Percentiles rank a stretch among this genome's conserved stretches.
These are phyloP conservation scores for Hydrochoerus hydrochaeris DNA, from an alignment of 2,113 vertebrate genomes.

Conservation along the genomic window DNA sequence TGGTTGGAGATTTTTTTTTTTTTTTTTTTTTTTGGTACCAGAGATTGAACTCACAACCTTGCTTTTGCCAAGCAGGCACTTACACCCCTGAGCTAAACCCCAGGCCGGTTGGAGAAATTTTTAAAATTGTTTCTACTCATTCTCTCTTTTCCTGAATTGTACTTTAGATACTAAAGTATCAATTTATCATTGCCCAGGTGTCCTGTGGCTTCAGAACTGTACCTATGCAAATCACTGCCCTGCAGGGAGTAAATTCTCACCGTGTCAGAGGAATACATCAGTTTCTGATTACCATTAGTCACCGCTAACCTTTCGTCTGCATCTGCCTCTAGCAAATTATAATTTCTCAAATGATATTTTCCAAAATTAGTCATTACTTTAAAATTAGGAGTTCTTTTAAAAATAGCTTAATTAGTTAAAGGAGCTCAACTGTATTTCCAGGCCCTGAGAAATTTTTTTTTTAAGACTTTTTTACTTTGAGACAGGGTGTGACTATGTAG, in stretches of 20 bases:
- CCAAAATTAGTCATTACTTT: slow-evolving; percentile 56
- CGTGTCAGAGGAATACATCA: not conserved
- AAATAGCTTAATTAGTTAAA: slow-evolving; percentile 34
- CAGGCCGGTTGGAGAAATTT: slow-evolving; percentile 35
- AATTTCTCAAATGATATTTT: slow-evolving; percentile 45
- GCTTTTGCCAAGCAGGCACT: too few species aligned
- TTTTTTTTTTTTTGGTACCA: too few species aligned
- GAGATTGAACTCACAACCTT: too few species aligned
- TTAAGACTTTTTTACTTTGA: not conserved
- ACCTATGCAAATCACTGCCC: not conserved
- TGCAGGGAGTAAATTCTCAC: not conserved
- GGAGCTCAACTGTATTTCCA: slow-evolving; percentile 23
- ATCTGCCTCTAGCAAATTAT: not conserved
- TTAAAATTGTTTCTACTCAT: slow-evolving; percentile 35
- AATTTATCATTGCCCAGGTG: slow-evolving; percentile 17
- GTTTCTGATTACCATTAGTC: not conserved
- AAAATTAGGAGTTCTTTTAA: slow-evolving; percentile 49
- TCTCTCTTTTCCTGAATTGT: slow-evolving; percentile 37
- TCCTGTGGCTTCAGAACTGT: not conserved
- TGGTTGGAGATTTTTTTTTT: slow-evolving; percentile 18
- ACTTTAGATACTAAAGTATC: not conserved
- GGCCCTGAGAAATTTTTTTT: not conserved
- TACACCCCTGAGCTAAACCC: too few species aligned
- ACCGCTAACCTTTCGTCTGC: not conserved
- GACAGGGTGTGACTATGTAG: too few species aligned